Percentiles rank a stretch among this genome's conserved stretches.
Conservation (phyloP, 2,888 invertebrate genomes). For the Spisula solida region DNA sequence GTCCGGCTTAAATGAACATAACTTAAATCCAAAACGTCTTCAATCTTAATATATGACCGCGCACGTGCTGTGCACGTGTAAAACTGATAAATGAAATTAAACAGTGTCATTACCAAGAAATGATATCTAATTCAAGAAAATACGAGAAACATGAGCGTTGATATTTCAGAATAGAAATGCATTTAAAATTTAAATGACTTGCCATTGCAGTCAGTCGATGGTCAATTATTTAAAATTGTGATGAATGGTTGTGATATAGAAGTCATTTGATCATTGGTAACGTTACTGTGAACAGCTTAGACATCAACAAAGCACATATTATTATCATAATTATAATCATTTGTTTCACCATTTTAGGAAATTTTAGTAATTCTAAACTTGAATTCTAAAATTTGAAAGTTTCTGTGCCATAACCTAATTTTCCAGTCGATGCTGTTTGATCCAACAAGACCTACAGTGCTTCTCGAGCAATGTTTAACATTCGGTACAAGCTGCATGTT, state of each 20-base stretch:
- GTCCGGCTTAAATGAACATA: slow-evolving; percentile 17
- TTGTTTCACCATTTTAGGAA: too few species aligned
- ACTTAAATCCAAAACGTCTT: slow-evolving; percentile 1
- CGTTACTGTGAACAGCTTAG: too few species aligned
- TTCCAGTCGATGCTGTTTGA: too few species aligned
- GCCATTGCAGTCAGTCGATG: background rate
- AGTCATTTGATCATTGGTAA: too few species aligned
- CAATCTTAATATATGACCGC: slow-evolving; percentile 11
- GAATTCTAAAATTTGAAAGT: too few species aligned
- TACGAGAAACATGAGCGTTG: background rate
- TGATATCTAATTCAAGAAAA: slow-evolving; percentile 12
- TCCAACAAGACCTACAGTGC: too few species aligned
- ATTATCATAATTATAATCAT: too few species aligned
- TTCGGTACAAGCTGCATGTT: too few species aligned
- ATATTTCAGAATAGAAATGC: background rate
- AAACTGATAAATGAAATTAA: background rate
- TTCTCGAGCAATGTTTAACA: too few species aligned
- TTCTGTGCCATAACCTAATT: too few species aligned
- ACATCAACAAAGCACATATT: too few species aligned
- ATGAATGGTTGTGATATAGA: background rate
- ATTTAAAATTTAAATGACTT: background rate
- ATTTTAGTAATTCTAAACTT: too few species aligned
- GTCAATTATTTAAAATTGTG: slow-evolving; percentile 3
- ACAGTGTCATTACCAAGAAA: background rate
- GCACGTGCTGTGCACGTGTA: slow-evolving; percentile 20